Base-by-base conservation (phyloP, 2,888 invertebrate species). In the Lithophane leautieri region DNA sequence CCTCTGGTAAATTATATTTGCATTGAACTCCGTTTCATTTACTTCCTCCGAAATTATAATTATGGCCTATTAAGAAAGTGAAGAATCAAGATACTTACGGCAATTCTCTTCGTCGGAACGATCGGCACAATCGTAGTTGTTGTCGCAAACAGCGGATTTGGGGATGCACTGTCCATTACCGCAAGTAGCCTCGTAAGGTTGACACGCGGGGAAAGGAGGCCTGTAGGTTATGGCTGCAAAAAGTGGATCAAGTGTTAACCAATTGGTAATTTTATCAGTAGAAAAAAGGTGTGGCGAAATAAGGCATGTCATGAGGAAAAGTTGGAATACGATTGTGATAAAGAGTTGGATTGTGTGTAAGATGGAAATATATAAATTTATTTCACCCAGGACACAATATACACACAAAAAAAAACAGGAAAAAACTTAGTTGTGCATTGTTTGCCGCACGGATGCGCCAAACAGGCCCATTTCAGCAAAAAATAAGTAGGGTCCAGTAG, bases 21-120 rank as follows among this genome's bases (percentile, higher is more conserved):
- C 19, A n/a, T 50, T 19, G 4, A 69, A 40, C 19, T 16, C 4
- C 7, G n/a, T 4, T 42, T 8, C 19, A 9, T 44, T 28, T 4
- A 16, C 28, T 28, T 19, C 6, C 9, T n/a, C 9, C n/a, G n/a
- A n/a, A 44, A 44, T 71, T 52, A 28, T 28, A 54, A 25, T 25
- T 4, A 42, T 1, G 25, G 7, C 12, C 3, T 40, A 28, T 54
- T 16, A 28, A 34, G 34, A 52, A 28, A 16, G 14, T 28, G 4
- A 25, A 52, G 12, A 1, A 47, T n/a, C 4, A n/a, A 22, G 7
- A 62, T 86, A 97, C 97, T 97, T 97, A 98, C 99, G 97, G 96
- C 99, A 99, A 89, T 98, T 97, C 84, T 97, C 97, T 96, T 99
- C 99, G 93, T 99, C 99, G 0, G 98, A 98, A 62, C 98, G 97